phyloP scores from a whole-genome alignment of 2,113 vertebrate genomes.

The Phainopepla nitens region DNA sequence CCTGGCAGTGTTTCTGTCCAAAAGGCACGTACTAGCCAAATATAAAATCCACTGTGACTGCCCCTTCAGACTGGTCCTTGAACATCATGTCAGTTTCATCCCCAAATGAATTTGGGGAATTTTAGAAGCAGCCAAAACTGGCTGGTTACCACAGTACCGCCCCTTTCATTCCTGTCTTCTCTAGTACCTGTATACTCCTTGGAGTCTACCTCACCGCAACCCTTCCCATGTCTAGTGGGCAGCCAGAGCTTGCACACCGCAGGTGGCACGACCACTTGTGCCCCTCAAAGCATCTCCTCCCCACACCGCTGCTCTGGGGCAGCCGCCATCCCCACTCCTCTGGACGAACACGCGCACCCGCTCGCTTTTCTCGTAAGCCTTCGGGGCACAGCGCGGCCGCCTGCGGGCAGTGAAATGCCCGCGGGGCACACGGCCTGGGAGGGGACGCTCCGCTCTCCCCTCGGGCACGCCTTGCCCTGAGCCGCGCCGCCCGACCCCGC shows the following conservation, averaged over 20 bases:
- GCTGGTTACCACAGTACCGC: not conserved
- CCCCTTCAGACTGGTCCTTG: not conserved
- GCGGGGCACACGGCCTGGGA: not conserved
- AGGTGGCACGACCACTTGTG: not conserved
- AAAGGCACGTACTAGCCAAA: not conserved
- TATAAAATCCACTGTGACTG: not conserved
- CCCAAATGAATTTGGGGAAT: too few relatives aligned
- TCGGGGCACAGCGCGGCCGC: not conserved
- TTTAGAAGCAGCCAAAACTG: not conserved
- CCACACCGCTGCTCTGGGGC: not conserved
- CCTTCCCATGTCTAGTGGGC: accelerated
- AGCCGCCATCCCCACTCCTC: not conserved
- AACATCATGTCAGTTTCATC: not conserved
- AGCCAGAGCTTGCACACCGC: not conserved
- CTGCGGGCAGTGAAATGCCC: too few relatives aligned
- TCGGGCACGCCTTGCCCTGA: too few relatives aligned
- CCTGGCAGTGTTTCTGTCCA: not conserved
- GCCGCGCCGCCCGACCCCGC: not conserved
- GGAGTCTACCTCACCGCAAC: accelerated
- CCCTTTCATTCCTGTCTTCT: not conserved
- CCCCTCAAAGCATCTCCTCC: not conserved
- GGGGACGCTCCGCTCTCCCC: accelerated
- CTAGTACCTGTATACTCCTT: not conserved
- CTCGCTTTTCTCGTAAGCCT: not conserved
- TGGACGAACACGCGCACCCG: accelerated